Base-by-base conservation (phyloP, 2,113 vertebrate genomes). In the Esox niger region DNA sequence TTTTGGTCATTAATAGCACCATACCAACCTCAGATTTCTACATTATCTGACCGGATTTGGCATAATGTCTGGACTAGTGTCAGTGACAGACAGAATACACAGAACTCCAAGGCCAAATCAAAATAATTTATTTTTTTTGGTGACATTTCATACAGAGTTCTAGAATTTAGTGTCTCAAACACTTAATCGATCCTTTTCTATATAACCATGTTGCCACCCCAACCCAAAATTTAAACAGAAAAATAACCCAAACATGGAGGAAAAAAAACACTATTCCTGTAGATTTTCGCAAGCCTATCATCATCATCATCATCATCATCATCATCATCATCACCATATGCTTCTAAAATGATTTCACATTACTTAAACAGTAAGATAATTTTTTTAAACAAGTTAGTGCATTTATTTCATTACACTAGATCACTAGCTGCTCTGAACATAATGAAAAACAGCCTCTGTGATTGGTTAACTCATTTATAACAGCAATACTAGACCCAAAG, bases 111-210 rank as follows among this genome's bases (percentile, higher is more conserved):
- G 79, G 86, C 89, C 90, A 92, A 92, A 92, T 91, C 89, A 91
- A 92, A 91, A 91, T 92, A 91, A 91, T 91, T 92, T 92, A 91
- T 91, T 92, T 84, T 75, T n/a, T 92, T 91, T 89, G 86, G 87
- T 91, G 89, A 91, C 88, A 88, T 87, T 84, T 89, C 87, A 88
- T 88, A 88, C 87, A 91, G 7, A 52, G 88, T 89, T 89, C 85
- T 89, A 89, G 85, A 88, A 91, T 89, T 87, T 68, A 76, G 88
- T 88, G 86, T 91, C 88, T 91, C 88, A 87, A 90, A 91, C 89
- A 90, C 88, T 83, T 84, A 59, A 76, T 88, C 85, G 80, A 89
- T 88, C 85, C 80, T 82, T 85, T 82, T 77, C 82, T 86, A 87
- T 81, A 83, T 81, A 82, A 86, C 82, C 81, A 13, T 84, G 87